Evolutionary conservation across 2,888 invertebrate species (phyloP).

Genomic region (Ochropleura plecta): DNA sequence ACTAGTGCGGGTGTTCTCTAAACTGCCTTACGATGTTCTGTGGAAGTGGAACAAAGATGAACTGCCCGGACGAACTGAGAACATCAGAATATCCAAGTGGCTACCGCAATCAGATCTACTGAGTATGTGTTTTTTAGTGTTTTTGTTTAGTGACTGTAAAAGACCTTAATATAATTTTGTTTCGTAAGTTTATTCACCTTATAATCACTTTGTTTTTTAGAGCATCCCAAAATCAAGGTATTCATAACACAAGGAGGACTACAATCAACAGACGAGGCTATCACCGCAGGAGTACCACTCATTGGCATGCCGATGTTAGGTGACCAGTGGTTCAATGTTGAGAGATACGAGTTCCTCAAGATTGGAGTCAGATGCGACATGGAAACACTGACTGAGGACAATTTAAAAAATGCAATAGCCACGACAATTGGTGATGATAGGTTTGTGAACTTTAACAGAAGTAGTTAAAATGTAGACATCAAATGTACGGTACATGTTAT

Average conservation of each 20-base stretch:
- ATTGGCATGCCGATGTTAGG: constrained; percentile 79
- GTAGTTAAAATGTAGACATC: not conserved
- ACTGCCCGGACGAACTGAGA: constrained; percentile 70
- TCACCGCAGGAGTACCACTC: constrained; percentile 79
- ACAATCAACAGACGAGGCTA: constrained; percentile 84
- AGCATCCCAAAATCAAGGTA: constrained; percentile 83
- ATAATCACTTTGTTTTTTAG: constrained; percentile 64
- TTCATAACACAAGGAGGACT: constrained; percentile 83
- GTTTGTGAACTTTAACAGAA: constrained; percentile 41
- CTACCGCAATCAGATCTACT: constrained; percentile 77
- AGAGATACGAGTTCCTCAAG: constrained; percentile 69
- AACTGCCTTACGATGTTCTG: constrained; percentile 76
- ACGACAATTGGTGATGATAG: constrained; percentile 66
- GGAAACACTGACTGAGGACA: constrained; percentile 68
- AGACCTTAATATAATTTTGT: not conserved
- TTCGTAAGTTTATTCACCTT: not conserved
- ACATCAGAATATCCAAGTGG: constrained; percentile 79
- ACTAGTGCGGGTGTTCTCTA: constrained; percentile 74
- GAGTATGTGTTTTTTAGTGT: constrained; percentile 39
- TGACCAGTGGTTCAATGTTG: constrained; percentile 82
- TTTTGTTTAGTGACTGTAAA: not conserved
- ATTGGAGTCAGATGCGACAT: constrained; percentile 76
- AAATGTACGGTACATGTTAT: not conserved
- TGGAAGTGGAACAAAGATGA: constrained; percentile 79
- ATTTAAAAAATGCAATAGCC: constrained; percentile 68